Evolutionary conservation across 2,888 invertebrate genomes (phyloP).

Genomic region (Archaeoteleia sp.): DNA sequence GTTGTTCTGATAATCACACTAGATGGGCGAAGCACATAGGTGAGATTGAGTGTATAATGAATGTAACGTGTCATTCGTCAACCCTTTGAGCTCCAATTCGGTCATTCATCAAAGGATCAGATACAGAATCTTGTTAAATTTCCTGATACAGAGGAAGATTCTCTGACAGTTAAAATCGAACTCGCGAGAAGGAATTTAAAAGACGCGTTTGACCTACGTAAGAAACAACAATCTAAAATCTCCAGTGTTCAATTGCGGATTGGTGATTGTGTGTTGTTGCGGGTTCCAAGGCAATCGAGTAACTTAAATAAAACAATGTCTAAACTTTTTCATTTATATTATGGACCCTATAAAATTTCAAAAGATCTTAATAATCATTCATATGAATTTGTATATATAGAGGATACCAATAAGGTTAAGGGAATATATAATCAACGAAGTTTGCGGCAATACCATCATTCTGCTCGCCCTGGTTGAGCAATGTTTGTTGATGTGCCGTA

Average conservation of each 20-base stretch:
- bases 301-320: too few relatives aligned
- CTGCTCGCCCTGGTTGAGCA: too few relatives aligned
- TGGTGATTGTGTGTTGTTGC: too few relatives aligned
- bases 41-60: background rate
- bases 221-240: background rate
- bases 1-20: background rate
- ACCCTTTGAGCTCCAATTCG: slow-evolving; percentile 1
- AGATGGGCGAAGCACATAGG: background rate
- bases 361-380: too few relatives aligned
- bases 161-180: background rate
- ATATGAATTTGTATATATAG: background rate
- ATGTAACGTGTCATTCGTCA: background rate
- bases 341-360: too few relatives aligned
- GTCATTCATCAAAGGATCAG: background rate
- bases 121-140: background rate
- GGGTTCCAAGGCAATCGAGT: too few relatives aligned
- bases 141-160: background rate
- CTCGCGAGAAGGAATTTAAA: background rate
- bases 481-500: too few relatives aligned
- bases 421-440: background rate
- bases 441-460: too few relatives aligned
- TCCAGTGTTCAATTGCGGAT: background rate
- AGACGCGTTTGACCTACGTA: background rate
- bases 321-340: too few relatives aligned
- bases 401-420: background rate